Percentiles rank a stretch among this genome's conserved stretches.
Evolutionary conservation across 2,113 vertebrate species (phyloP).

Genomic region (Thamnophis sirtalis): DNA sequence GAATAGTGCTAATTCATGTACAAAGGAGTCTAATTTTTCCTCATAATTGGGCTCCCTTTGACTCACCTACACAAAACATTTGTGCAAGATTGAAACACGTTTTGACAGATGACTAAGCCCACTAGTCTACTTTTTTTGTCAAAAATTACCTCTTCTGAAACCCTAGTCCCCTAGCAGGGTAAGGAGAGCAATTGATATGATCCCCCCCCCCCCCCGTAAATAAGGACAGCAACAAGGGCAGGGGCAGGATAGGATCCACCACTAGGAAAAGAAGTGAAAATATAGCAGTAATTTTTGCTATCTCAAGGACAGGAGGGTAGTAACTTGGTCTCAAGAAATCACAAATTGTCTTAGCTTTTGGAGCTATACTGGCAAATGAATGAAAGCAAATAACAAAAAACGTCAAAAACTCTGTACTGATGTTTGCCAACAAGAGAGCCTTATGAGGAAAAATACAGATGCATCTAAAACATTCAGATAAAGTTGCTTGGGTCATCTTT

Average conservation of each 20-base stretch:
- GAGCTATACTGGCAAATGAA: not conserved
- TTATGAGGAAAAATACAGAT: not conserved
- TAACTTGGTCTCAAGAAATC: not conserved
- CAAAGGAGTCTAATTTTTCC: not conserved
- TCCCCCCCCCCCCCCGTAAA: not conserved
- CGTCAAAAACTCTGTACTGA: not conserved
- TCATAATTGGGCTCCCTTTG: not conserved
- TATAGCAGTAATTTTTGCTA: not conserved
- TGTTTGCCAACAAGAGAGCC: not conserved
- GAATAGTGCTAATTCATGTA: not conserved
- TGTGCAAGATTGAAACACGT: not conserved
- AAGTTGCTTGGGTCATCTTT: accelerated
- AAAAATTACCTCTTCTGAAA: not conserved
- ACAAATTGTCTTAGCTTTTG: not conserved
- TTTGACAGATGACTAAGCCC: not conserved
- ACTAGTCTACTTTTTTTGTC: not conserved
- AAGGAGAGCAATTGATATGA: not conserved
- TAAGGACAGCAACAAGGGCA: not conserved
- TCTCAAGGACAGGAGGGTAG: not conserved
- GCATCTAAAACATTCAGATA: accelerated
- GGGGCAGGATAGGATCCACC: not conserved
- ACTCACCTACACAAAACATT: not conserved
- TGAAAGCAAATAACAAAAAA: not conserved
- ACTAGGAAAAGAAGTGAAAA: not conserved
- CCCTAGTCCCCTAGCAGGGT: not conserved